Evolutionary conservation across 2,113 vertebrate species (phyloP), one percentile per base, ranked within the genome.

Genomic region (Melierax canorus): DNA sequence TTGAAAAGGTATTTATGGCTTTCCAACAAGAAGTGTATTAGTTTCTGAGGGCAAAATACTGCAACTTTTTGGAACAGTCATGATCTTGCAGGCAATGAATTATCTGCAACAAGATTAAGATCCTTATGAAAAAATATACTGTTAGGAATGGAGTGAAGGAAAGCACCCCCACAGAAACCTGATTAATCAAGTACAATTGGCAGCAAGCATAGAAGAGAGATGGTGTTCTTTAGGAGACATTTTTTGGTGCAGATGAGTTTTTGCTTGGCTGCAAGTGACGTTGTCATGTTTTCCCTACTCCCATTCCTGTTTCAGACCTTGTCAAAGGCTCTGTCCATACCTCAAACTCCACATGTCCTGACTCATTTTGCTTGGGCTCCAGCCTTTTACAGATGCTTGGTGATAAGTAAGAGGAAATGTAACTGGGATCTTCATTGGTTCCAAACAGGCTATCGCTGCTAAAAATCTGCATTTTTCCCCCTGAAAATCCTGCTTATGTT

Each of bases 141-240:
- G 39, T 51, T 79, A 87, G 51, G 34, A 85, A 64, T 7, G 38
- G 36, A 95, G 38, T 0, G 2, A 89, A 85, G 69, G 77, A 82
- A 87, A 91, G 90, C 92, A 88, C 94, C 66, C 69, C 88, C 94
- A 94, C 66, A 95, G 20, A 75, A 90, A 94, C 20, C 84, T 89
- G 80, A 85, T 93, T 93, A 95, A 96, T 93, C 74, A 79, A 88
- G 69, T 56, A 51, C 58, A 93, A 91, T 11, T 93, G 69, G 73
- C 79, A 94, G 86, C 4, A 10, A 76, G 66, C 39, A 16, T 1
- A 43, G 50, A 78, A 62, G 23, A 68, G 32, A 84, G 32, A 56
- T 0, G 56, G 32, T 92, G 45, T 21, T 86, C 64, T 63, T 84
- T 9, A 71, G 51, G 59, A 77, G 45, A n/a, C 2, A 27, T 68